Conservation (phyloP, 2,888 invertebrate genomes). For the Willowsia nigromaculata region DNA sequence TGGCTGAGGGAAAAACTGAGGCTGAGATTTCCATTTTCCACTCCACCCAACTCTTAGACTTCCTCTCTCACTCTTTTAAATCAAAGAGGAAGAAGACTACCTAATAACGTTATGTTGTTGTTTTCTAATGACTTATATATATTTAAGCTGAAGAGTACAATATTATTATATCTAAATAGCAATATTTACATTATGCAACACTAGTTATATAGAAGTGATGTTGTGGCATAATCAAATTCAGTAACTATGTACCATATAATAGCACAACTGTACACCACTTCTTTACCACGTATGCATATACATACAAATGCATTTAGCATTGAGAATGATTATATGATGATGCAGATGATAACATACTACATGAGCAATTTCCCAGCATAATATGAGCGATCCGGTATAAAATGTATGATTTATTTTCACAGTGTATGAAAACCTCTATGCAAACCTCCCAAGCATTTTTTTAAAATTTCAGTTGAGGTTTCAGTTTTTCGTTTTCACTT, state of each 20-base stretch:
- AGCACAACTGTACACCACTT: not conserved
- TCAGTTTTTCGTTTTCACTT: conserved; percentile 56
- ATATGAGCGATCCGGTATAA: conserved; percentile 8
- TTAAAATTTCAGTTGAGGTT: no score
- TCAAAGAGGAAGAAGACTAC: conserved; percentile 24
- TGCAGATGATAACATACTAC: conserved; percentile 43
- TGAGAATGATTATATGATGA: conserved; percentile 40
- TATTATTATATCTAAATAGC: not conserved
- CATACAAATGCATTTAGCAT: not conserved
- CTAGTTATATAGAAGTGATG: not conserved
- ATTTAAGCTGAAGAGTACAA: not conserved
- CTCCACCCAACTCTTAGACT: conserved; percentile 25
- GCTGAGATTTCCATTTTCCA: conserved; percentile 4
- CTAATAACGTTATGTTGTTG: not conserved
- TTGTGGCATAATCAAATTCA: not conserved
- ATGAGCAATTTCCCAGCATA: conserved; percentile 59
- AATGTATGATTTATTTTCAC: conserved; percentile 18
- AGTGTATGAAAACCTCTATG: conserved; percentile 26
- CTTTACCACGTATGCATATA: not conserved
- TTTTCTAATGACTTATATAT: not conserved
- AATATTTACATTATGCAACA: not conserved
- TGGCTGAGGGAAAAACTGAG: conserved; percentile 25
- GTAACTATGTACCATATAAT: not conserved
- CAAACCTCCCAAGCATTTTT: not conserved
- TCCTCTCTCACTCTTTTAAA: not conserved